These are phyloP conservation scores for Bufotes viridis DNA, from an alignment of 2,797 vertebrate species.

Conservation along the genomic window DNA sequence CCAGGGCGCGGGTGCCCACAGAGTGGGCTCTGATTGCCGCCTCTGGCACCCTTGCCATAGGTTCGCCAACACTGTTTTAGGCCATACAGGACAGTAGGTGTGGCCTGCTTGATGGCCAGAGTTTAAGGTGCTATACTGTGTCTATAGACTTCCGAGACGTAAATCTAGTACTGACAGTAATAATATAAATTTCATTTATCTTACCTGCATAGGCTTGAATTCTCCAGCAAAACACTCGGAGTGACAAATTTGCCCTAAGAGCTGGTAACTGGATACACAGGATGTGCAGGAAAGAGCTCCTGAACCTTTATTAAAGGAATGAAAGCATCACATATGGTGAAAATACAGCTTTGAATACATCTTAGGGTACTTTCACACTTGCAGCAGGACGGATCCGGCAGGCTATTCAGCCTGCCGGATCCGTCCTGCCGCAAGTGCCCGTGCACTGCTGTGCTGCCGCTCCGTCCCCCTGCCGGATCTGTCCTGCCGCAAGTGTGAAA, in stretches of 20 bases:
- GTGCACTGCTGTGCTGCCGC: too few relatives aligned
- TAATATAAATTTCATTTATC: not conserved
- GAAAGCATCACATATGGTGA: not conserved
- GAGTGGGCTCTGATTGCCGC: too few relatives aligned
- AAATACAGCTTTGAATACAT: too few relatives aligned
- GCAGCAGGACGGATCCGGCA: too few relatives aligned
- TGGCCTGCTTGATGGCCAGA: not conserved
- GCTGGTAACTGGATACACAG: slow-evolving; percentile 81
- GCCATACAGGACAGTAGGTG: not conserved
- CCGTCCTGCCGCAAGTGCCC: too few relatives aligned
- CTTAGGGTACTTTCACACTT: too few relatives aligned
- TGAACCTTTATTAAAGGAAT: slow-evolving; percentile 71
- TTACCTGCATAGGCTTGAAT: slow-evolving; percentile 79
- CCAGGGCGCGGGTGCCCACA: too few relatives aligned
- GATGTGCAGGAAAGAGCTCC: slow-evolving; percentile 78
- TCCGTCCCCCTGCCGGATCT: too few relatives aligned
- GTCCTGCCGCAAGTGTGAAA: too few relatives aligned
- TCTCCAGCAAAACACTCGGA: slow-evolving; percentile 80
- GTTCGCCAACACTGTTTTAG: not conserved
- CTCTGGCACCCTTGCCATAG: too few relatives aligned
- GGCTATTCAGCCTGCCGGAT: too few relatives aligned
- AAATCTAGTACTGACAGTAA: not conserved
- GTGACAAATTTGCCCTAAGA: slow-evolving; percentile 77
- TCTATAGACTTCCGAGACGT: not conserved
- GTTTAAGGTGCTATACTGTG: too few relatives aligned